phyloP scores from a whole-genome alignment of 1,140 invertebrate species.

The Heliconius himera region DNA sequence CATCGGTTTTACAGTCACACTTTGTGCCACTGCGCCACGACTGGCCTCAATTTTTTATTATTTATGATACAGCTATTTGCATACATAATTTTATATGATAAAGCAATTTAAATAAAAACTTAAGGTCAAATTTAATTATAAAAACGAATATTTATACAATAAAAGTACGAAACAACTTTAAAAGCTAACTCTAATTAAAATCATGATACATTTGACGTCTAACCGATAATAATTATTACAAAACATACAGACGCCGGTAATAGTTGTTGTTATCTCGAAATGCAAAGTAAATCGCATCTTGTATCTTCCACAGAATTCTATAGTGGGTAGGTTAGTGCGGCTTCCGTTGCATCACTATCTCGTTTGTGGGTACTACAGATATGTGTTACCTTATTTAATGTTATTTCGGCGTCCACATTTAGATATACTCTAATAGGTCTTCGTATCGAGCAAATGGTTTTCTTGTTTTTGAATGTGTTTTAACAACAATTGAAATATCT shows the following conservation, averaged over 20 bases:
- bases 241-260: not conserved
- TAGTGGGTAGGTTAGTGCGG: not conserved
- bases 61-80: not conserved
- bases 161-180: constrained; percentile 1
- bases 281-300: constrained; percentile 5
- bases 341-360: constrained; percentile 9
- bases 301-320: not conserved
- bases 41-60: too few relatives aligned
- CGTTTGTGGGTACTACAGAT: not conserved
- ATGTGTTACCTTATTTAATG: constrained; percentile 5
- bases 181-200: constrained; percentile 1
- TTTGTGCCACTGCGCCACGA: too few relatives aligned
- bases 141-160: not conserved
- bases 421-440: not conserved
- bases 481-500: not conserved
- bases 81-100: not conserved
- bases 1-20: too few relatives aligned
- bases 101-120: not conserved
- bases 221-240: not conserved
- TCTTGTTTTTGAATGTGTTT: constrained; percentile 3
- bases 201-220: not conserved
- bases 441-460: not conserved
- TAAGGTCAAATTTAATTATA: not conserved
- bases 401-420: constrained; percentile 1
- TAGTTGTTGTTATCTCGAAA: not conserved